phyloP scores from a whole-genome alignment of 2,113 vertebrate genomes.

The Trochalopteron elliotii region DNA sequence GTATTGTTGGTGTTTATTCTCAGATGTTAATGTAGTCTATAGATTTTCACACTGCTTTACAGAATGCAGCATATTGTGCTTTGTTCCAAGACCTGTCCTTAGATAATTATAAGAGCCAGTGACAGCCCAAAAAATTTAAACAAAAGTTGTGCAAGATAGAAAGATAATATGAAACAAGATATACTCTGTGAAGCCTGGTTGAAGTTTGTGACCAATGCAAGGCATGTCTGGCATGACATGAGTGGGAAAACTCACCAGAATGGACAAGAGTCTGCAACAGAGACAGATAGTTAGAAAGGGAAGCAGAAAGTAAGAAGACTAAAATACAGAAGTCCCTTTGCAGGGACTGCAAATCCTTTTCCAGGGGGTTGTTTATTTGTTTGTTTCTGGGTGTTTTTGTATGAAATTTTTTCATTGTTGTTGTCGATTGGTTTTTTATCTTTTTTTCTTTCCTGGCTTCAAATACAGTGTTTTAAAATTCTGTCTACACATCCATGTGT shows the following conservation, averaged over 20 bases:
- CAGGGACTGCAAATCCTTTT: too few species aligned
- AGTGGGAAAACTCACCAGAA: background rate
- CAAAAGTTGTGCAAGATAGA: background rate
- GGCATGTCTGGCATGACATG: background rate
- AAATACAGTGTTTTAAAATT: background rate
- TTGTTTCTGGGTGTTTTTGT: rapidly evolving
- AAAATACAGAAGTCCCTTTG: background rate
- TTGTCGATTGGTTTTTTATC: rapidly evolving
- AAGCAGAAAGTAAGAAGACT: background rate
- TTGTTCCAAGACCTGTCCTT: background rate
- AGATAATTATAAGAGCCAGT: background rate
- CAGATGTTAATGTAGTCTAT: background rate
- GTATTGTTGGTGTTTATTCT: background rate
- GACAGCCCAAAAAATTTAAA: background rate
- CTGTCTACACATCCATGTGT: background rate
- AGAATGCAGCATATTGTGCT: background rate
- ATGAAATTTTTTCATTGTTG: background rate
- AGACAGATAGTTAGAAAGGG: background rate
- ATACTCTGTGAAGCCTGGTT: background rate
- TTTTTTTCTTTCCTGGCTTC: background rate
- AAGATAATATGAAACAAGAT: background rate
- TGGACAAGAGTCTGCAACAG: background rate
- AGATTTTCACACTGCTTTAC: background rate
- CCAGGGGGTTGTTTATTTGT: rapidly evolving
- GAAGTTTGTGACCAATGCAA: background rate